Base-by-base conservation (phyloP, 2,797 vertebrate species). In the Macroramphosus scolopax region DNA sequence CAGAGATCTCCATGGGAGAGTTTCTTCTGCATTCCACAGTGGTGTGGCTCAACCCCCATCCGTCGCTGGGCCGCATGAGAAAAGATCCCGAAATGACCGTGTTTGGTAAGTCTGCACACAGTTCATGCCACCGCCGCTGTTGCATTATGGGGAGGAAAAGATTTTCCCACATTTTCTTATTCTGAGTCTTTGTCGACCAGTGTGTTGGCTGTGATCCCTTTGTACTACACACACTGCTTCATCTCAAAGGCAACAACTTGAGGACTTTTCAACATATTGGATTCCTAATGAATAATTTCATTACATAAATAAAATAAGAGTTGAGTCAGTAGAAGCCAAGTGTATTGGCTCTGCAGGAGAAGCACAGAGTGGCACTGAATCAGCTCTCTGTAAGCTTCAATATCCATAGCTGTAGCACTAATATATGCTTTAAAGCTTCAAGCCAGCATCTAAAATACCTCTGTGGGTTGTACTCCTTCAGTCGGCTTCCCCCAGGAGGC, bases 1-100 rank as follows among this genome's bases (percentile, higher is more conserved):
- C 93, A 3, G 97, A 99, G 77, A 94, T 99, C 70, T 98, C 96
- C 6, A 98, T 99, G 96, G 95, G 95, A 68, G 96, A 98, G 79
- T 95, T 99, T 69, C 92, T 99, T 80, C 90, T 95, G 89, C 93
- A 98, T 61, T 93, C 94, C 13, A 84, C 94, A 0, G 94, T 94
- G 25, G 89, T 90, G 57, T 99, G 97, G 96, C 81, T 98, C 72
- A 98, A 99, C 74, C 95, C 95, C 1, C 94, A 94, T 62, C 90
- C 92, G 0, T 97, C 93, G 0, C 63, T 99, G 51, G 91, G 94
- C 60, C 95, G 96, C 81, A 89, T 93, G 89, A 96, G 94, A 60
- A 97, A 94, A 85, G 93, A 97, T 44, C 92, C 97, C 0, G 94
- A 96, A 42, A 89, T 98, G 67, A 97, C 94, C 7, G 90, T 96